Conservation (phyloP, 2,797 vertebrate genomes). For the Nyctibius grandis region DNA sequence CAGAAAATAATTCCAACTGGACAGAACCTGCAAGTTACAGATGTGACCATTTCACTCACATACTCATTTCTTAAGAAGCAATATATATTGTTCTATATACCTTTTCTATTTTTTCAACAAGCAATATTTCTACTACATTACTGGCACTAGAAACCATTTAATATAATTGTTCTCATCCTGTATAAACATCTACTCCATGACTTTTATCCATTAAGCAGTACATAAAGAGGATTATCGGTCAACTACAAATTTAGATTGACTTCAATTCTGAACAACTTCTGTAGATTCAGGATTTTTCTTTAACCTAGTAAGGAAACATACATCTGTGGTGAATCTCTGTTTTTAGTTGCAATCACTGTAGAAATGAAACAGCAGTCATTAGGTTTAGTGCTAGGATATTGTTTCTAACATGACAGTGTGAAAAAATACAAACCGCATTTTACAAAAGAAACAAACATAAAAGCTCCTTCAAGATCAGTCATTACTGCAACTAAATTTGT, state of each 20-base stretch:
- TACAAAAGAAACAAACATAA: not conserved
- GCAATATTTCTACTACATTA: conserved; percentile 3
- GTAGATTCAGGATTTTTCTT: not conserved
- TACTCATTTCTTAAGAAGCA: not conserved
- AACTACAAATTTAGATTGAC: conserved; percentile 29
- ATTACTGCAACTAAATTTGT: not conserved
- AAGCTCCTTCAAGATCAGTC: not conserved
- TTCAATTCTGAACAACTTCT: not conserved
- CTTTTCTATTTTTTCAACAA: conserved; percentile 14
- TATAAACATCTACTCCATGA: conserved; percentile 22
- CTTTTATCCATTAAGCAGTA: conserved; percentile 21
- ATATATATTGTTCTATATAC: not conserved
- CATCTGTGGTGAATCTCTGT: not conserved
- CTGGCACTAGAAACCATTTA: not conserved
- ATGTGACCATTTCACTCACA: not conserved
- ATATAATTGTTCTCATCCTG: not conserved
- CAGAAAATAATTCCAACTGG: not conserved
- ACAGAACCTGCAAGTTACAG: not conserved
- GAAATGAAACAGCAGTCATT: not conserved
- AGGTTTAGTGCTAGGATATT: not conserved
- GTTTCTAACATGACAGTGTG: not conserved
- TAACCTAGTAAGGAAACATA: not conserved
- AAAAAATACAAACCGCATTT: not conserved
- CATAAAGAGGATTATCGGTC: conserved; percentile 9
- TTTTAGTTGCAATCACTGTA: not conserved